These are phyloP conservation scores for Lycia hirtaria DNA, from an alignment of 2,888 invertebrate genomes.

Conservation along the genomic window DNA sequence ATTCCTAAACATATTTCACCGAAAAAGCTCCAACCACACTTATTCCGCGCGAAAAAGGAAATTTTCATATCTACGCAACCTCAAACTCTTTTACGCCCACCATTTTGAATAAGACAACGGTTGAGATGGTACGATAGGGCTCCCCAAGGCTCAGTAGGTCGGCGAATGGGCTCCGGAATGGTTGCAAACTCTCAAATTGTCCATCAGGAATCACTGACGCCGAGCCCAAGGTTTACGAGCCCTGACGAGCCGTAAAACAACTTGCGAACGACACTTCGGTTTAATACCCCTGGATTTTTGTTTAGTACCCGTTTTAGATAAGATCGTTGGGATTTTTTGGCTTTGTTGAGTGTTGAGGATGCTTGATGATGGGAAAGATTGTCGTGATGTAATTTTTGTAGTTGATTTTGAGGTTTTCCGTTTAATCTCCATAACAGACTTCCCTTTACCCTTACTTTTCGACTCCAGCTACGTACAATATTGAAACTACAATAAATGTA, in stretches of 20 bases:
- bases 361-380: conserved; percentile 9
- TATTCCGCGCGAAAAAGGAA: conserved; percentile 23
- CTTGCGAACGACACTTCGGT: conserved; percentile 74
- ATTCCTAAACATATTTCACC: conserved; percentile 20
- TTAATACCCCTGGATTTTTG: conserved; percentile 74
- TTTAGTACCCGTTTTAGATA: conserved; percentile 50
- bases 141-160: conserved; percentile 42
- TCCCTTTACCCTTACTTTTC: too few species aligned
- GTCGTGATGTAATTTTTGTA: not conserved
- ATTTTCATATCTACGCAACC: conserved; percentile 35
- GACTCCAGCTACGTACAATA: too few species aligned
- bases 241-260: conserved; percentile 73
- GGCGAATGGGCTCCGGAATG: conserved; percentile 45
- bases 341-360: conserved; percentile 15
- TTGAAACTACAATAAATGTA: too few species aligned
- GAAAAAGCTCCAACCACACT: conserved; percentile 26
- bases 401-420: too few species aligned
- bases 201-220: conserved; percentile 81
- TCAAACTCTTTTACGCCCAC: conserved; percentile 34
- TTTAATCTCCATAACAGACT: too few species aligned
- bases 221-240: conserved; percentile 72
- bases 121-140: conserved; percentile 42
- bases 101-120: conserved; percentile 34
- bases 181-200: conserved; percentile 77
- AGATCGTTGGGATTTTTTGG: conserved; percentile 27